Evolutionary conservation across 2,113 vertebrate genomes (phyloP).

Genomic region (Marmota flaviventris): DNA sequence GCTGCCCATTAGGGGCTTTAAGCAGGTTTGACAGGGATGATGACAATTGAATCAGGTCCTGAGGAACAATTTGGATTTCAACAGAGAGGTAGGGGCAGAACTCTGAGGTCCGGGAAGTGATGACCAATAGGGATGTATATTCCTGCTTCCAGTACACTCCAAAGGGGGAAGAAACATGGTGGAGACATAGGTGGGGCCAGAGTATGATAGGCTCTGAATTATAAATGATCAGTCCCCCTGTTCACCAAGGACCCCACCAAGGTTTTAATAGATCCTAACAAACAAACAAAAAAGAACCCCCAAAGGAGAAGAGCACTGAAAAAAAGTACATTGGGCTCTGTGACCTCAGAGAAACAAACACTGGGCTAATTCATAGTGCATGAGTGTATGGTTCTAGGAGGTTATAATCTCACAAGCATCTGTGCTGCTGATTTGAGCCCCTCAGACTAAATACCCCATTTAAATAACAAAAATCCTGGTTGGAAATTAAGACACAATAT

Average conservation of each 20-base stretch:
- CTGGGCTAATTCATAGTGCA: neutral
- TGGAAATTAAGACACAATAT: slow-evolving; percentile 35
- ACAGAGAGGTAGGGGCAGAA: neutral
- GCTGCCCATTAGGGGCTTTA: rapidly evolving
- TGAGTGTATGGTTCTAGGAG: neutral
- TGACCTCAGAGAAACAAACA: neutral
- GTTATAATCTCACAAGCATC: neutral
- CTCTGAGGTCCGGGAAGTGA: neutral
- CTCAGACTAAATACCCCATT: neutral
- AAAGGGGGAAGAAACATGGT: rapidly evolving
- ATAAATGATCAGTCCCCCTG: neutral
- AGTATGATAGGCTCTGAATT: neutral
- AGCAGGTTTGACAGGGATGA: neutral
- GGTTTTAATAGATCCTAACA: neutral
- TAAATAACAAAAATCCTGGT: neutral
- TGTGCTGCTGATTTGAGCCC: neutral
- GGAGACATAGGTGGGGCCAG: neutral
- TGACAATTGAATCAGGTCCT: neutral
- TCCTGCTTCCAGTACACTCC: neutral
- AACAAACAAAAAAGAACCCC: neutral
- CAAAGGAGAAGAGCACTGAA: neutral
- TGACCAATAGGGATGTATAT: neutral
- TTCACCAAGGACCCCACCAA: neutral
- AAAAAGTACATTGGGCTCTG: neutral
- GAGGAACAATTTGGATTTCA: slow-evolving; percentile 32